These are phyloP conservation scores for Hydropotes inermis DNA, from an alignment of 2,113 vertebrate species.

Conservation along the genomic window DNA sequence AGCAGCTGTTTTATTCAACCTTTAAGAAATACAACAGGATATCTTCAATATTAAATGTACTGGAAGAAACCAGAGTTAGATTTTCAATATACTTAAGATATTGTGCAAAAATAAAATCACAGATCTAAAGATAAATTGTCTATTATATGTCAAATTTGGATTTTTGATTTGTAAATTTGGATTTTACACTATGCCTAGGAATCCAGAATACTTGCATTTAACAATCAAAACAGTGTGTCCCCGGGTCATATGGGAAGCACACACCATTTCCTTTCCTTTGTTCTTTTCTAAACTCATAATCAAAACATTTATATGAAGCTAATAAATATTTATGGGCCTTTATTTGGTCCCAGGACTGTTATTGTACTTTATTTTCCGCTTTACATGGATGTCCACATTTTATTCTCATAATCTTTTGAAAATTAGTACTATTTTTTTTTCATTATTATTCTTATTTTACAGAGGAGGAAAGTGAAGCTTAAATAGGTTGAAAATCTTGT, in stretches of 20 bases:
- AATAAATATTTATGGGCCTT: background rate
- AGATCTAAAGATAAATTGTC: background rate
- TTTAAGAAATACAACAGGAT: background rate
- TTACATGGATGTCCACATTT: background rate
- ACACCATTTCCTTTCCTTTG: background rate
- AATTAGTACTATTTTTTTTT: background rate
- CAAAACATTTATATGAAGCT: background rate
- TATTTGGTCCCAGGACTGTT: background rate
- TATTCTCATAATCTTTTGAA: background rate
- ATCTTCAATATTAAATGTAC: background rate
- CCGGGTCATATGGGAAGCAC: background rate
- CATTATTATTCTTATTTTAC: background rate
- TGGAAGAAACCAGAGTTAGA: background rate
- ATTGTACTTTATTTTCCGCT: background rate
- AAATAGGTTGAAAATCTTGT: background rate
- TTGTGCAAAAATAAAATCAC: background rate
- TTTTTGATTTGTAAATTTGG: background rate
- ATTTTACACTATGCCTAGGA: background rate
- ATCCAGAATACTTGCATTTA: background rate
- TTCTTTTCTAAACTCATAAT: background rate
- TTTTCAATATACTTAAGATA: background rate
- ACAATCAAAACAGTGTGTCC: background rate
- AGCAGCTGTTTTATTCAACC: background rate
- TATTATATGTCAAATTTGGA: background rate
- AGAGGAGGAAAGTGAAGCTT: background rate